Conservation (phyloP, 2,113 vertebrate species). For the Pygoscelis adeliae region DNA sequence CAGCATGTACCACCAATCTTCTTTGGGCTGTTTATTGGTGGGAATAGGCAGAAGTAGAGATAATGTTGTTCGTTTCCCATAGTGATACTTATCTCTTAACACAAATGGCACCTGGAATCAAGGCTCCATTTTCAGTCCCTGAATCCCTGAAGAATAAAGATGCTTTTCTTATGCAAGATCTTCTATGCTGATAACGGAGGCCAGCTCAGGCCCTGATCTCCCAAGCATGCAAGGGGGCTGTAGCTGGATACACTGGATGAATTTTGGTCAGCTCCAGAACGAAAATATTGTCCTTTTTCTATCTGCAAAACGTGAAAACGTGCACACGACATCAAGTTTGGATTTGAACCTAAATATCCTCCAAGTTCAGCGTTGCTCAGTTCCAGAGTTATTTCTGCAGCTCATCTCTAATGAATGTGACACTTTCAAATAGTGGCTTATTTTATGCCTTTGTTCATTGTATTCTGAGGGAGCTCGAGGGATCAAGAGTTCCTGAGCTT, state of each 20-base stretch:
- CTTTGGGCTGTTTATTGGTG: neutral
- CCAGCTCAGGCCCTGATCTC: neutral
- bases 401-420: neutral
- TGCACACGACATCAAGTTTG: neutral
- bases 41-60: neutral
- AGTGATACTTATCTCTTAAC: neutral
- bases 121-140: neutral
- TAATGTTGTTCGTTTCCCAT: neutral
- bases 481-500: neutral
- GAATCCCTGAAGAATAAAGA: neutral
- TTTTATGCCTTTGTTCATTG: neutral
- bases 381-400: neutral
- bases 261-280: neutral
- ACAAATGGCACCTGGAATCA: neutral
- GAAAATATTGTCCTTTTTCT: neutral
- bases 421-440: neutral
- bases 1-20: neutral
- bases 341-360: neutral
- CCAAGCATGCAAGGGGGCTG: neutral
- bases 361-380: neutral
- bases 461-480: neutral
- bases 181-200: neutral
- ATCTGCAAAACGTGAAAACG: rapidly evolving
- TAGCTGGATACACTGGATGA: neutral
- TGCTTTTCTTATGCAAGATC: neutral